Percentiles rank a stretch among this genome's conserved stretches.
Evolutionary conservation across 2,113 vertebrate species (phyloP).

Genomic region (Anarrhichthys ocellatus): DNA sequence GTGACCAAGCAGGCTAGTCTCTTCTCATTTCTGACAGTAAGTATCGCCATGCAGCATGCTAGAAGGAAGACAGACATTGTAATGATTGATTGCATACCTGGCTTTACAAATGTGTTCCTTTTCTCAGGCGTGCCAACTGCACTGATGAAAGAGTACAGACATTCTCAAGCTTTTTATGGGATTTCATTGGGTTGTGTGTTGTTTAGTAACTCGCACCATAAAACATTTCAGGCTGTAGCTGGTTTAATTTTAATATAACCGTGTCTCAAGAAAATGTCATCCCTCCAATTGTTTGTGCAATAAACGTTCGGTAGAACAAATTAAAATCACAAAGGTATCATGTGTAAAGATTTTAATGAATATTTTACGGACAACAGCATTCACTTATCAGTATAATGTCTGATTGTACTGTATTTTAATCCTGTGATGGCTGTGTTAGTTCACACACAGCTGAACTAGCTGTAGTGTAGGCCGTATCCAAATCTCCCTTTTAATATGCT

Average conservation of each 20-base stretch:
- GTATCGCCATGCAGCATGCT: not conserved
- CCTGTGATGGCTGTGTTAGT: not conserved
- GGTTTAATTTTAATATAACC: not conserved
- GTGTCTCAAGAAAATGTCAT: not conserved
- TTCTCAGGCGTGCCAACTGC: not conserved
- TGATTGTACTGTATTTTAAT: not conserved
- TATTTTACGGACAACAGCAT: not conserved
- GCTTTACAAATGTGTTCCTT: constrained; percentile 1
- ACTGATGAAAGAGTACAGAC: not conserved
- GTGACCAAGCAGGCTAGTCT: constrained; percentile 24
- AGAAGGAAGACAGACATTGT: constrained; percentile 24
- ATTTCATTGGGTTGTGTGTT: not conserved
- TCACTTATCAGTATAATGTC: not conserved
- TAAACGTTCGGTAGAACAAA: not conserved
- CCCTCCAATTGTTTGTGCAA: not conserved
- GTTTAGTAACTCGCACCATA: not conserved
- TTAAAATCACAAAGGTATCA: not conserved
- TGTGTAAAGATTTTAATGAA: not conserved
- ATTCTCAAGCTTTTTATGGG: not conserved
- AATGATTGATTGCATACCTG: constrained; percentile 44
- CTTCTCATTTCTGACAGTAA: constrained; percentile 5
- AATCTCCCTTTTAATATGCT: constrained; percentile 52
- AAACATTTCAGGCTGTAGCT: not conserved
- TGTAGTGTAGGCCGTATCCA: constrained; percentile 44
- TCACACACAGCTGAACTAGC: constrained; percentile 10